Base-by-base conservation (phyloP, 2,888 invertebrate species). In the Daptonema setosum region DNA sequence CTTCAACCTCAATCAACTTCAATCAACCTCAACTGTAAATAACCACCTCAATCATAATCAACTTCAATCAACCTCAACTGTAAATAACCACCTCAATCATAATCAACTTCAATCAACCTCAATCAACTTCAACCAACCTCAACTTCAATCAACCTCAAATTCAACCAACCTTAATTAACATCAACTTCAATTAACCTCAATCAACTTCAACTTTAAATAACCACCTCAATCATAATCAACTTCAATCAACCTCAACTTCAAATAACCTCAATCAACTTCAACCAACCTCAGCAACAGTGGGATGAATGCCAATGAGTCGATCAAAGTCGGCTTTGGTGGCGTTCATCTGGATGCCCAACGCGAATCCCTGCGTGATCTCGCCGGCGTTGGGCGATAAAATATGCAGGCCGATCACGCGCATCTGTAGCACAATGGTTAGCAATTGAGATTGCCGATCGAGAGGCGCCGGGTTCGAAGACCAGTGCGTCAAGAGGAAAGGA, bases 301-400 rank as follows among this genome's bases (percentile, higher is more conserved):
- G 80, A 70, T 80, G 80, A 61, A 80, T 79, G 51, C 79, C 80
- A 55, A 79, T 72, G 0, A 78, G 71, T 29, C 69, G 63, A 63
- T 77, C 76, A 65, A 80, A 76, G 64, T 78, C 77, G 2, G 70
- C 64, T 64, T 77, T 78, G 11, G 72, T 77, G 11, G 77, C 76
- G 20, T 75, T 75, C 57, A 75, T 67, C 63, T 73, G 76, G 60
- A 80, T 64, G 1, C 75, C 79, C 17, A 79, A 70, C 47, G 77
- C 77, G 68, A 76, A 80, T 22, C 80, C 80, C 67, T 79, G 79
- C 57, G 77, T 78, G 25, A 80, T 72, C 68, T 80, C 80, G 1
- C 79, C 79, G 50, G 80, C 79, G 68, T 78, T 77, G 1, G 79
- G 79, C 2, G 77, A 75, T 5, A 78, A 61, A 51, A 76, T 69